These are phyloP conservation scores for Turdus rufiventris DNA, from an alignment of 2,113 vertebrate genomes.

Conservation along the genomic window DNA sequence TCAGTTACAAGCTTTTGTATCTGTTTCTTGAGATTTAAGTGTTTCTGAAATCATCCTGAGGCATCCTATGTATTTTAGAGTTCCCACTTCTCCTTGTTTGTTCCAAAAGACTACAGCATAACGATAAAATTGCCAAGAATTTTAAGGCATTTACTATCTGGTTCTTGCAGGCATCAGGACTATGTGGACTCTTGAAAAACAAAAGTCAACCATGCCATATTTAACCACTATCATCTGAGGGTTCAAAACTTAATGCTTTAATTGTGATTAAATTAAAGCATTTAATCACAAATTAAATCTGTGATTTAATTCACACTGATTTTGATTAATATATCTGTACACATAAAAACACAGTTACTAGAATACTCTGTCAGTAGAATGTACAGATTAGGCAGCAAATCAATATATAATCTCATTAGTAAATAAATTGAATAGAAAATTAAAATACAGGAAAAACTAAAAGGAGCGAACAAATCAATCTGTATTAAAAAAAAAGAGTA, in stretches of 20 bases:
- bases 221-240: background rate
- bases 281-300: too few species aligned
- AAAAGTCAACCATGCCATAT: background rate
- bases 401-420: background rate
- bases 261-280: background rate
- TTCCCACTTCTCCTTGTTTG: background rate
- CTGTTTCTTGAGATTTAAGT: background rate
- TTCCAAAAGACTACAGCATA: background rate
- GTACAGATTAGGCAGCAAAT: background rate
- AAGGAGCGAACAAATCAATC: slow-evolving; percentile 23
- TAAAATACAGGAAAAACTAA: background rate
- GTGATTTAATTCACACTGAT: background rate
- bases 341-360: background rate
- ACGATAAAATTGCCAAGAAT: background rate
- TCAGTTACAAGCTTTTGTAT: background rate
- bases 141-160: background rate
- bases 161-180: background rate
- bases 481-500: slow-evolving; percentile 43
- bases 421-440: background rate
- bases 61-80: background rate
- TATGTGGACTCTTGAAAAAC: background rate
- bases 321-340: background rate
- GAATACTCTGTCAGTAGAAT: background rate
- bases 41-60: background rate
- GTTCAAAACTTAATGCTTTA: background rate